Percentiles rank a stretch among this genome's conserved stretches.
Conservation (phyloP, 2,113 vertebrate species). For the Scopus umbretta region DNA sequence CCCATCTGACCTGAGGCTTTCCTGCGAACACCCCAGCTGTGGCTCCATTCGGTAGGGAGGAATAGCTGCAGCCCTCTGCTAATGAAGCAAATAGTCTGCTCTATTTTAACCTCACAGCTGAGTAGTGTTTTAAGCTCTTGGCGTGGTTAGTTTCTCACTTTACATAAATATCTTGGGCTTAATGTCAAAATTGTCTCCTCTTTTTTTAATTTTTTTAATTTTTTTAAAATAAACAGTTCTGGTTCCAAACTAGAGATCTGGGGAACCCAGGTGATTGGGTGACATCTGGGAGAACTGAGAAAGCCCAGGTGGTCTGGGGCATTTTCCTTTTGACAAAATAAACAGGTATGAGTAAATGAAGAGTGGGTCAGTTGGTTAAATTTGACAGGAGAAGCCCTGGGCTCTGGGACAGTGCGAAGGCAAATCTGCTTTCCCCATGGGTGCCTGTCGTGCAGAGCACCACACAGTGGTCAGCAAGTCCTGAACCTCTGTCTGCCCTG, state of each 20-base stretch:
- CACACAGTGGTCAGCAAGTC: neutral
- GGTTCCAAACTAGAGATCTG: neutral
- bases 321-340: neutral
- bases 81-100: neutral
- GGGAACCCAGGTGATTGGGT: neutral
- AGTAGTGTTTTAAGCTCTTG: neutral
- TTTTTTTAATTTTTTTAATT: no score
- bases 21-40: neutral
- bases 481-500: neutral
- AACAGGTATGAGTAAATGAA: neutral
- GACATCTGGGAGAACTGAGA: neutral
- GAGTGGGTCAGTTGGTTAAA: neutral
- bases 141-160: neutral
- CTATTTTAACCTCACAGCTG: neutral
- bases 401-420: neutral
- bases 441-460: neutral
- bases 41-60: accelerated
- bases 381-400: neutral
- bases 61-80: neutral
- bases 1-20: accelerated
- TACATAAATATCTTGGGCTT: neutral
- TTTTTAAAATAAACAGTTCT: neutral
- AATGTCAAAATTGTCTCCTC: neutral
- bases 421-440: neutral
- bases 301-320: neutral